phyloP scores from a whole-genome alignment of 92 coral and sea anemone genomes.

The Zoanthus sociatus region DNA sequence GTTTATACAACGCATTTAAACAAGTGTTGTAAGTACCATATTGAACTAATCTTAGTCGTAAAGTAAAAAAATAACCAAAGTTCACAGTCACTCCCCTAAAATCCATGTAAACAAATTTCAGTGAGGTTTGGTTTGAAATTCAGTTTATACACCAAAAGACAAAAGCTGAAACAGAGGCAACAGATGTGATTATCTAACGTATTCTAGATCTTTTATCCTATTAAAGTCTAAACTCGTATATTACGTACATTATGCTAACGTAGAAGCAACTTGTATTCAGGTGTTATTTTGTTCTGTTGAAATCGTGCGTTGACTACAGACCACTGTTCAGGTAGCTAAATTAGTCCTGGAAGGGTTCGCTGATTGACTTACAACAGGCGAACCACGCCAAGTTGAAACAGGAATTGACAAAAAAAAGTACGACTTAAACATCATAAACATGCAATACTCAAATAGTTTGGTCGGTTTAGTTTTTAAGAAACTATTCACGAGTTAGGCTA shows the following conservation, averaged over 20 bases:
- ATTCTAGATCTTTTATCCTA: neutral
- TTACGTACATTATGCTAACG: neutral
- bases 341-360: neutral
- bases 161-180: no score
- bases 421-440: neutral
- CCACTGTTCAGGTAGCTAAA: neutral
- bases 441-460: neutral
- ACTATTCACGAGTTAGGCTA: neutral
- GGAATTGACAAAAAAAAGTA: neutral
- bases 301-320: neutral
- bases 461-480: neutral
- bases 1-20: neutral
- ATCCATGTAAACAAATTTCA: neutral
- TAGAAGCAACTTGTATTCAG: neutral
- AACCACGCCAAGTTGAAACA: slow-evolving; percentile 22
- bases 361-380: slow-evolving; percentile 17
- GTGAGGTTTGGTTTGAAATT: neutral
- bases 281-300: neutral
- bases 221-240: neutral
- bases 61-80: neutral
- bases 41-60: neutral
- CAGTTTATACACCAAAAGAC: neutral
- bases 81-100: neutral
- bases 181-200: neutral
- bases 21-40: neutral